Percentiles rank a stretch among this genome's conserved stretches.
phyloP scores from a whole-genome alignment of 2,113 vertebrate genomes.

The Phyllostomus hastatus region DNA sequence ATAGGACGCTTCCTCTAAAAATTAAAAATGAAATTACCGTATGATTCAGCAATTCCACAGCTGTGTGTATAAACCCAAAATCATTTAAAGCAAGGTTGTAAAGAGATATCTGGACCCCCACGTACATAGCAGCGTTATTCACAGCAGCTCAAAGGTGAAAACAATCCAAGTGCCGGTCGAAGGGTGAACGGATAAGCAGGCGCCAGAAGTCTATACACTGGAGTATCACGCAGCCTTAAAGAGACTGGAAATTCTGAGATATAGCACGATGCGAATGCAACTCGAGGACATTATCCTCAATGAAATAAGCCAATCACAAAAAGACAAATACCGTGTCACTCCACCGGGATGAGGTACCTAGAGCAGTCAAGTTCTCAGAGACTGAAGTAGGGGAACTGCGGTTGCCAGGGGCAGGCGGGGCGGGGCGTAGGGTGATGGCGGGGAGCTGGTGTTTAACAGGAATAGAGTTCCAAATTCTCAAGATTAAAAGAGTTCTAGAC shows the following conservation, averaged over 20 bases:
- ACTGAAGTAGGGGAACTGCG: background rate
- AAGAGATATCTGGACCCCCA: background rate
- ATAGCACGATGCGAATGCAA: background rate
- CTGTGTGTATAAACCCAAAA: background rate
- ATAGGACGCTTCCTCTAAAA: background rate
- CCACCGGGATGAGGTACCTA: background rate
- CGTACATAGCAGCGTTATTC: background rate
- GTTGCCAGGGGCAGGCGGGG: background rate
- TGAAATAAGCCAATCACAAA: background rate
- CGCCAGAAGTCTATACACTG: background rate
- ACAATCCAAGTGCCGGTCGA: background rate
- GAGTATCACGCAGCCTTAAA: background rate
- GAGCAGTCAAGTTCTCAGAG: background rate
- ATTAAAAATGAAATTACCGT: background rate
- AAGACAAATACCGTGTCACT: background rate
- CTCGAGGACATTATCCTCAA: background rate
- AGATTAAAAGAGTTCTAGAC: background rate
- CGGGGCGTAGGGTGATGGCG: rapidly evolving
- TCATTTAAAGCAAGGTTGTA: background rate
- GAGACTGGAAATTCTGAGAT: background rate
- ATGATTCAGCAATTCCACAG: background rate
- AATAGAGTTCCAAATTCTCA: background rate
- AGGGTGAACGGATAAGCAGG: background rate
- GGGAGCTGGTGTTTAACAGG: background rate
- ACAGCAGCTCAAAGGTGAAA: background rate